These are phyloP conservation scores for Equus przewalskii DNA, from an alignment of 2,113 vertebrate genomes.

Conservation along the genomic window DNA sequence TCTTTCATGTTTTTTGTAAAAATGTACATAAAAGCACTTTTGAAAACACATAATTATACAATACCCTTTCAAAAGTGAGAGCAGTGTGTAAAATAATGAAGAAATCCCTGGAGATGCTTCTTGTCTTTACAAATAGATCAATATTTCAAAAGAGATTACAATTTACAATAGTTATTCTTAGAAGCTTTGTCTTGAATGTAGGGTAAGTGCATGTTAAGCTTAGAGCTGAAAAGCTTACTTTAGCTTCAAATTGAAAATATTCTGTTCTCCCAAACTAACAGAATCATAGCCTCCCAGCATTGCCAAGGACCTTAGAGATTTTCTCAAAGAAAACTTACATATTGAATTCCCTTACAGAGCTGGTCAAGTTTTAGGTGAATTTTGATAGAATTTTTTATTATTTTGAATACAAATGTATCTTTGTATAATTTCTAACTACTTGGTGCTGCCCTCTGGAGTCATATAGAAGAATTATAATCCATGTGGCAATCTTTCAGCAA, in stretches of 20 bases:
- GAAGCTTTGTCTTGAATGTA: neutral
- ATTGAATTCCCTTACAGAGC: neutral
- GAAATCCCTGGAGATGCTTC: neutral
- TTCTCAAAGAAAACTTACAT: constrained; percentile 17
- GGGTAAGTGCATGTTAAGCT: neutral
- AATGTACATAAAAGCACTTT: neutral
- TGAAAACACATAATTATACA: neutral
- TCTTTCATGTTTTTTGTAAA: neutral
- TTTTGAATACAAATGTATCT: neutral
- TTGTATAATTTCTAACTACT: neutral
- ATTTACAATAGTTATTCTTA: neutral
- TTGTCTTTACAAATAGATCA: neutral
- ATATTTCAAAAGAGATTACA: neutral
- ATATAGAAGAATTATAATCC: neutral
- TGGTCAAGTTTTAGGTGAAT: neutral
- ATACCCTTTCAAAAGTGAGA: neutral
- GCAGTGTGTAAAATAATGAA: neutral
- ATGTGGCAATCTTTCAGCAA: neutral
- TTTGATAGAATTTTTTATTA: neutral
- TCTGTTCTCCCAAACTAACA: neutral
- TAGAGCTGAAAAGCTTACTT: neutral
- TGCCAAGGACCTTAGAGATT: neutral
- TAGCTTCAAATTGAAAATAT: constrained; percentile 1
- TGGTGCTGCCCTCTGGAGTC: neutral
- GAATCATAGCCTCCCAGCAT: neutral